These are phyloP conservation scores for Kuschelorhynchus macadamiae DNA, from an alignment of 2,888 invertebrate genomes.

Conservation along the genomic window DNA sequence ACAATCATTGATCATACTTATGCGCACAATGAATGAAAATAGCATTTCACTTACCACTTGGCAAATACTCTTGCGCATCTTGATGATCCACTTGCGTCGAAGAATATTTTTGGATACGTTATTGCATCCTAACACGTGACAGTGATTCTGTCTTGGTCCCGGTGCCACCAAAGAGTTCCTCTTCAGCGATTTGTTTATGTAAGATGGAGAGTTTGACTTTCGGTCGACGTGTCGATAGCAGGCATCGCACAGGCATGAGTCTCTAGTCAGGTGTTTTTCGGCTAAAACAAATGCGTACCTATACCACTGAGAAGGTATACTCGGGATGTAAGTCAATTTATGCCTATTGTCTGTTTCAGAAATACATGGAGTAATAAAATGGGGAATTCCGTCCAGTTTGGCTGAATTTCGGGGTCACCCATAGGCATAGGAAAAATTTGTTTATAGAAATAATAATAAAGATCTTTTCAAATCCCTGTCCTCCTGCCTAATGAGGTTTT, in stretches of 20 bases:
- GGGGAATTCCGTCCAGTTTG: too few species aligned
- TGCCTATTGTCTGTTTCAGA: too few species aligned
- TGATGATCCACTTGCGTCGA: slow-evolving; percentile 80
- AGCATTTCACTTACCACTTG: slow-evolving; percentile 70
- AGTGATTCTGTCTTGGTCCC: slow-evolving; percentile 68
- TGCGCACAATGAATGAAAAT: too few species aligned
- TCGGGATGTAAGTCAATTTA: too few species aligned
- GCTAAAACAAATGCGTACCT: slow-evolving; percentile 68
- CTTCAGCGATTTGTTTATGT: slow-evolving; percentile 71
- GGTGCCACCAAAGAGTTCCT: slow-evolving; percentile 64
- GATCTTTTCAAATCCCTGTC: too few species aligned
- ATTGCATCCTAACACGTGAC: slow-evolving; percentile 78
- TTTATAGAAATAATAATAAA: too few species aligned
- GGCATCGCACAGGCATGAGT: slow-evolving; percentile 90
- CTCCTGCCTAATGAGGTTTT: too few species aligned
- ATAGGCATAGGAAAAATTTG: too few species aligned
- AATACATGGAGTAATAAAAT: too few species aligned
- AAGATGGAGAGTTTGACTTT: slow-evolving; percentile 81
- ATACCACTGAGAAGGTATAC: too few species aligned
- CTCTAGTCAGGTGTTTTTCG: slow-evolving; percentile 85
- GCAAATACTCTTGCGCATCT: slow-evolving; percentile 78
- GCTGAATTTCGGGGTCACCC: too few species aligned
- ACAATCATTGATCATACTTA: too few species aligned
- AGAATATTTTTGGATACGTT: slow-evolving; percentile 76
- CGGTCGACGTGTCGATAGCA: slow-evolving; percentile 90